Conservation (phyloP, 1,140 invertebrate species). For the Seison nebaliae region DNA sequence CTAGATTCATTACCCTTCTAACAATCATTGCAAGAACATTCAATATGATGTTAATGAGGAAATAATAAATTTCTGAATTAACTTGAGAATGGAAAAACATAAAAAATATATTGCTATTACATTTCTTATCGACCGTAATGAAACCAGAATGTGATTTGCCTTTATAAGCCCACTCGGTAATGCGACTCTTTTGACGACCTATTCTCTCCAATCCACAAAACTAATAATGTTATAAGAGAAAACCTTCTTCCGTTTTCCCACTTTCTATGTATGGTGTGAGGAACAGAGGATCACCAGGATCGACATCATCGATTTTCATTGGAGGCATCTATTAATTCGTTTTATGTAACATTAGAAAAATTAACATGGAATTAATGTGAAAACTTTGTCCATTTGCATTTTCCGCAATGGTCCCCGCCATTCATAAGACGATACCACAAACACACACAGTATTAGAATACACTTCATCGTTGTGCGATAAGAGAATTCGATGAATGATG, state of each 20-base stretch:
- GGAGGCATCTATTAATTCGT: no score
- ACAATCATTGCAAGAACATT: not conserved
- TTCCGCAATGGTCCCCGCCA: no score
- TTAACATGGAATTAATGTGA: no score
- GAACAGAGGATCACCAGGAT: conserved; percentile 37
- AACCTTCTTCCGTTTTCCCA: conserved; percentile 33
- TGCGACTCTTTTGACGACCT: not conserved
- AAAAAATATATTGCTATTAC: conserved; percentile 55
- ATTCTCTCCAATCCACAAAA: not conserved
- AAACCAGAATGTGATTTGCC: conserved; percentile 35
- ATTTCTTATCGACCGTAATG: conserved; percentile 44
- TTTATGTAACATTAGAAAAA: no score
- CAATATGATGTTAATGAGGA: not conserved
- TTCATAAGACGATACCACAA: no score
- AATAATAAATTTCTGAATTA: no score
- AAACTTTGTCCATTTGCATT: no score
- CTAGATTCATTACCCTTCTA: conserved; percentile 15
- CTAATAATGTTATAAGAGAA: no score
- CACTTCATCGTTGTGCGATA: no score
- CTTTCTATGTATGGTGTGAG: conserved; percentile 38
- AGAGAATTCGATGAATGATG: no score
- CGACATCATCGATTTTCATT: no score
- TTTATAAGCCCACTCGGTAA: not conserved
- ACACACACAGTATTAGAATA: no score
- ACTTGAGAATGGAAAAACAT: conserved; percentile 54